Base-by-base conservation (phyloP, 2,888 invertebrate genomes). In the Cerastis leucographa region DNA sequence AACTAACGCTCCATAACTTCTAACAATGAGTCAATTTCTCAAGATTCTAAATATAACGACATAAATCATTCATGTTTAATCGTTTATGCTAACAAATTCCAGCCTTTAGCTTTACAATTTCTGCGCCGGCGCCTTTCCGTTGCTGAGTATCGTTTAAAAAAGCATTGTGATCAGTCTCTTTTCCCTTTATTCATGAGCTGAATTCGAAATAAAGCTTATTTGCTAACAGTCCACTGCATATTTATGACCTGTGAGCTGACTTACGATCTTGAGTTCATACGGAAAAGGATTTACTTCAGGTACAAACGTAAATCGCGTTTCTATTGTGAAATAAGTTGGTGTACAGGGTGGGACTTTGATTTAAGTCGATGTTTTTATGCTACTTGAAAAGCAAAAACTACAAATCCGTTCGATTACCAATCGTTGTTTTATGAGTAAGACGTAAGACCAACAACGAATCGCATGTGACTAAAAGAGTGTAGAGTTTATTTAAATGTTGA, bases 141-240 rank as follows among this genome's bases (percentile, higher is more conserved):
- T 74, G 62, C 59, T 64, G 71, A 78, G 74, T 54, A 76, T 67
- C 66, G 64, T 78, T 75, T 83, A 81, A 80, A 73, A 83, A 83
- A 87, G 22, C 74, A 79, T 81, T 76, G 75, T 76, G 29, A 75
- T 79, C 73, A 76, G 44, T 80, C 74, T 77, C 83, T 78, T 73
- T 73, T 71, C 81, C 75, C 76, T 76, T 81, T 65, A 46, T 59
- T 35, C 79, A 56, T 72, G 78, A 70, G 49, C 17, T 70, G 89
- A 80, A 83, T 80, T 65, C 6, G 19, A 76, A 87, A 80, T 44
- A 56, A 46, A 73, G 65, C 69, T 83, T 64, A 72, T 59, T 61
- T 77, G 73, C 29, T 35, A 44, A 65, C 67, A n/a, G 51, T n/a
- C 83, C 75, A 72, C 59, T n/a, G 83, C 74, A 84, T 81, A 71